Evolutionary conservation across 92 coral and sea anemone genomes (phyloP).

Genomic region (Micromussa lordhowensis): DNA sequence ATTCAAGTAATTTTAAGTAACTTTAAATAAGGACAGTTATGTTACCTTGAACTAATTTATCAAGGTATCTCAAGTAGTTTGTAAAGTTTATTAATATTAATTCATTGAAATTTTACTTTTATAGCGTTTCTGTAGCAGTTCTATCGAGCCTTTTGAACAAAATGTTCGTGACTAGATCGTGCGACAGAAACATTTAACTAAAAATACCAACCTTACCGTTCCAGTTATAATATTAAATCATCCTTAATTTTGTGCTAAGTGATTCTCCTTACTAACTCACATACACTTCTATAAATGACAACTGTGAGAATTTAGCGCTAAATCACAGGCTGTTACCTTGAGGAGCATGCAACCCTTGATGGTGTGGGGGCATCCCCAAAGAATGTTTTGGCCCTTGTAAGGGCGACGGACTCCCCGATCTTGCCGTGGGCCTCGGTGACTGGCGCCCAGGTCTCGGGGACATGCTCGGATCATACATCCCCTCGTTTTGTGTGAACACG

Average conservation of each 20-base stretch:
- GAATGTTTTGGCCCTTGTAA: conserved; percentile 68
- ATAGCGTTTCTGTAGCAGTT: no score
- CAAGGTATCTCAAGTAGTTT: no score
- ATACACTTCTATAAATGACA: background rate
- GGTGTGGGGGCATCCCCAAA: conserved; percentile 60
- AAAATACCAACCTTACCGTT: background rate
- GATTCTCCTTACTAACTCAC: background rate
- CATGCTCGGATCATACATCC: conserved; percentile 73
- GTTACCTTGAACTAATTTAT: no score
- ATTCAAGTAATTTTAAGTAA: no score
- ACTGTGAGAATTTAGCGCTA: background rate
- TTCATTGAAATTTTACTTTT: no score
- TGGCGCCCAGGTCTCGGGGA: conserved; percentile 88
- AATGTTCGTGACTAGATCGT: background rate
- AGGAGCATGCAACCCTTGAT: conserved; percentile 44
- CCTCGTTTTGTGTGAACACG: conserved; percentile 54
- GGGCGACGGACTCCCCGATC: conserved; percentile 66
- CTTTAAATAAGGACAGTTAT: no score
- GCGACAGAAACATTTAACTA: background rate
- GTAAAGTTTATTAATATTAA: no score
- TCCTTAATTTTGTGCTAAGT: background rate
- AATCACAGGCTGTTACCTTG: conserved; percentile 39
- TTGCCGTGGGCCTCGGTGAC: conserved; percentile 67
- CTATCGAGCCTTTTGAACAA: no score
- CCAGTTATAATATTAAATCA: background rate